These are phyloP conservation scores for Micrastur ruficollis DNA, from an alignment of 2,797 vertebrate species.

Conservation along the genomic window DNA sequence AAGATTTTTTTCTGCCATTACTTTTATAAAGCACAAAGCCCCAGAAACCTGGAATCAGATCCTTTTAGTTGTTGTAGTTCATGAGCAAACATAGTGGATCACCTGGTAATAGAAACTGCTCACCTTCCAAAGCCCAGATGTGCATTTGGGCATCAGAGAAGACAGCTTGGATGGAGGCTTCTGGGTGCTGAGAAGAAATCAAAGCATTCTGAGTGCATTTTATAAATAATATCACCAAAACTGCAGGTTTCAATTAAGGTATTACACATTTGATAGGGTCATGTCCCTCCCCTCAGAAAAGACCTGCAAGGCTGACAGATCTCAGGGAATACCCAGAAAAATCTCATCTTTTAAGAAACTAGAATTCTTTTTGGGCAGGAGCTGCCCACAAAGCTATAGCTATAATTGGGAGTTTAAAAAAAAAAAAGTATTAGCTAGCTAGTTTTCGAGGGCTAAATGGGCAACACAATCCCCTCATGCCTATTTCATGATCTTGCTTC, in stretches of 20 bases:
- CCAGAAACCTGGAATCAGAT: neutral
- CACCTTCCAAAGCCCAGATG: conserved; percentile 98
- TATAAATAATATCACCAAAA: neutral
- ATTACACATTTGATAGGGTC: neutral
- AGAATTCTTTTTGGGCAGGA: neutral
- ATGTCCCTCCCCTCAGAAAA: neutral
- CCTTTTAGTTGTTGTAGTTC: neutral
- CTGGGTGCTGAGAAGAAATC: conserved; percentile 85
- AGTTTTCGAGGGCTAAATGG: neutral
- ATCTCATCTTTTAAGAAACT: neutral
- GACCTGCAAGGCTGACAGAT: neutral
- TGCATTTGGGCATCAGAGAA: conserved; percentile 95
- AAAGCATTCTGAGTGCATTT: neutral
- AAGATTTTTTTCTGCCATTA: neutral
- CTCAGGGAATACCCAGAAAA: neutral
- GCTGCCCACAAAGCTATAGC: neutral
- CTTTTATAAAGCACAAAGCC: neutral
- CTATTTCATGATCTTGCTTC: neutral
- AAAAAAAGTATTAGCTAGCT: neutral
- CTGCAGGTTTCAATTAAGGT: neutral
- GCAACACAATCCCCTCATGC: neutral
- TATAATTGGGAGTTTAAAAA: neutral
- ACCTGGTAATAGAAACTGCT: neutral
- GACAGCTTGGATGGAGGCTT: conserved; percentile 92
- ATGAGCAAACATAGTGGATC: neutral